Evolutionary conservation across 2,797 vertebrate genomes (phyloP).

Genomic region (Cossypha dichroa): DNA sequence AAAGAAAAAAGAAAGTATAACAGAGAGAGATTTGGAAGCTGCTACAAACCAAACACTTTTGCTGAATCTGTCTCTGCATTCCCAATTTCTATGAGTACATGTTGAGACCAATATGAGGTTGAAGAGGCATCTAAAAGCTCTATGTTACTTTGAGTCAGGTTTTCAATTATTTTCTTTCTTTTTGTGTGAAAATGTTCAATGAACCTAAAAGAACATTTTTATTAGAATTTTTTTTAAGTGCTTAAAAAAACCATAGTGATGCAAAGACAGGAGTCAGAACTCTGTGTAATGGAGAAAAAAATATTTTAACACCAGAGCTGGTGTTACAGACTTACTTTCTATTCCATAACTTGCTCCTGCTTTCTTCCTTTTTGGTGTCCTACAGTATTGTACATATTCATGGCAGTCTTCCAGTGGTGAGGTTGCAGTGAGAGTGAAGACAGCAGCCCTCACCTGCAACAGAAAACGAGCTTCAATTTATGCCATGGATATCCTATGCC

Average conservation of each 20-base stretch:
- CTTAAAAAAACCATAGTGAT: background rate
- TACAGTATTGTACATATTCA: accelerated
- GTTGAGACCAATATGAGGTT: background rate
- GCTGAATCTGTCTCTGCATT: background rate
- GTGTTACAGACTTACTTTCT: background rate
- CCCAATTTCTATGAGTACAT: background rate
- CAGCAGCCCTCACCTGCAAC: background rate
- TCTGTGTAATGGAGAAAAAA: background rate
- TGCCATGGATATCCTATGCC: background rate
- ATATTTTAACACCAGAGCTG: background rate
- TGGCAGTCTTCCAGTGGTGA: background rate
- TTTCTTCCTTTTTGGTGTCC: background rate
- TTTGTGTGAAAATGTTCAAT: background rate
- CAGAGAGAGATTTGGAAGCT: background rate
- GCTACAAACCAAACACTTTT: background rate
- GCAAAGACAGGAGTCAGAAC: background rate
- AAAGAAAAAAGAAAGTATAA: background rate
- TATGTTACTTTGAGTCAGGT: background rate
- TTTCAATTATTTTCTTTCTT: background rate
- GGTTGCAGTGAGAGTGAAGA: background rate
- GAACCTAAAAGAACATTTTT: background rate
- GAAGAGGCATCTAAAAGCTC: background rate
- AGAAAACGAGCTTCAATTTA: background rate
- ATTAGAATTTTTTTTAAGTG: background rate
- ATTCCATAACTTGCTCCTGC: background rate